These are phyloP conservation scores for Synanthedon formicaeformis DNA, from an alignment of 2,888 invertebrate genomes.

Conservation along the genomic window DNA sequence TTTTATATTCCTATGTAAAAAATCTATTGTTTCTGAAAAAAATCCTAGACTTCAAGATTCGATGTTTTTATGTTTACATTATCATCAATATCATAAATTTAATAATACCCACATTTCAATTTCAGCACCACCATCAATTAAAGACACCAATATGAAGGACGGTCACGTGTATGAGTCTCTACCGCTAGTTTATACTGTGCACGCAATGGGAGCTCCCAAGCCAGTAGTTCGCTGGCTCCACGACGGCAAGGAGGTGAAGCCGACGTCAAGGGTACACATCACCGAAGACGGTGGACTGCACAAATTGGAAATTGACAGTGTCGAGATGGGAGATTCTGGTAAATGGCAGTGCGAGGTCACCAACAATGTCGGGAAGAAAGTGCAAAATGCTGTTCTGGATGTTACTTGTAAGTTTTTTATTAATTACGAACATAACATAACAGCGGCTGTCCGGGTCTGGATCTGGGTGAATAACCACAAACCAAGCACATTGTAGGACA, in stretches of 20 bases:
- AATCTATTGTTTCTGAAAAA: no score
- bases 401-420: slow-evolving; percentile 73
- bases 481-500: no score
- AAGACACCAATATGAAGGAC: slow-evolving; percentile 80
- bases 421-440: no score
- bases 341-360: slow-evolving; percentile 84
- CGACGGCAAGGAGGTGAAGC: slow-evolving; percentile 78
- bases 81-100: neutral
- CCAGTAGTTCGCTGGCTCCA: slow-evolving; percentile 85
- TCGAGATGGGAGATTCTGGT: slow-evolving; percentile 80
- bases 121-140: slow-evolving; percentile 78
- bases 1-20: no score
- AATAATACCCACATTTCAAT: neutral
- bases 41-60: no score
- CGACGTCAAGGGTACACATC: slow-evolving; percentile 73
- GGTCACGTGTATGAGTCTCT: slow-evolving; percentile 84
- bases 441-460: no score
- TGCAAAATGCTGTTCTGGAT: slow-evolving; percentile 77
- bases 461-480: no score
- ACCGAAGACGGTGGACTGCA: slow-evolving; percentile 78
- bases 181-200: slow-evolving; percentile 81
- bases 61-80: no score
- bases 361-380: slow-evolving; percentile 86
- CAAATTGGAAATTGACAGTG: slow-evolving; percentile 78
- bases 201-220: slow-evolving; percentile 81